Conservation (phyloP, 2,113 vertebrate genomes). For the Gymnorhina tibicen region DNA sequence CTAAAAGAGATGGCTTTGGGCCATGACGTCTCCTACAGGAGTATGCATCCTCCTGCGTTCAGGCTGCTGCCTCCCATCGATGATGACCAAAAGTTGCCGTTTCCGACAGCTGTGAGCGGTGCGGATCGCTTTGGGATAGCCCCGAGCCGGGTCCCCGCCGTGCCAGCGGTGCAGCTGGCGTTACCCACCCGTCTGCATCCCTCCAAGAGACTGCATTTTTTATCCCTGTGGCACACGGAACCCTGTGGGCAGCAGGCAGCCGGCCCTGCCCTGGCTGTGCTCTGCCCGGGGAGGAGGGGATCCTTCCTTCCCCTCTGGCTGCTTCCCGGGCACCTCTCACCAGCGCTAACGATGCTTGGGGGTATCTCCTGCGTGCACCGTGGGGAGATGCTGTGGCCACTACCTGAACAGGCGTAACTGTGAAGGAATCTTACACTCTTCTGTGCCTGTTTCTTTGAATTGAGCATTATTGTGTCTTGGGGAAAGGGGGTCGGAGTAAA, state of each 20-base stretch:
- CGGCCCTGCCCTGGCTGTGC: neutral
- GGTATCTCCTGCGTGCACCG: neutral
- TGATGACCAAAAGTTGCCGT: neutral
- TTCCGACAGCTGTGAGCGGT: rapidly evolving
- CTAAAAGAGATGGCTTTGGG: neutral
- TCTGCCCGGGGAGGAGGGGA: neutral
- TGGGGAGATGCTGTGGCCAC: neutral
- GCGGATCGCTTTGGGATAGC: neutral
- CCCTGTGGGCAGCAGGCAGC: neutral
- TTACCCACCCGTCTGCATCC: neutral
- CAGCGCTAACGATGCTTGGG: neutral
- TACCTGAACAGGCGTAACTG: neutral
- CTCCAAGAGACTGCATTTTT: neutral
- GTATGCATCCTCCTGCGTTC: neutral
- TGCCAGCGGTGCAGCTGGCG: rapidly evolving
- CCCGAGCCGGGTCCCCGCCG: rapidly evolving
- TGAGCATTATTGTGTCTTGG: conserved; percentile 30
- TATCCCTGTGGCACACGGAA: neutral
- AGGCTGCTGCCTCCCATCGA: neutral
- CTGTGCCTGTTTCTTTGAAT: conserved; percentile 60
- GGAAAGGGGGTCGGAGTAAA: neutral
- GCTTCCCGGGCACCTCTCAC: neutral
- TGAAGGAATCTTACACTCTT: conserved; percentile 38
- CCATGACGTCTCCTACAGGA: neutral
- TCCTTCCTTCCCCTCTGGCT: neutral